Conservation (phyloP, 2,113 vertebrate species). For the Corydoras sp. region DNA sequence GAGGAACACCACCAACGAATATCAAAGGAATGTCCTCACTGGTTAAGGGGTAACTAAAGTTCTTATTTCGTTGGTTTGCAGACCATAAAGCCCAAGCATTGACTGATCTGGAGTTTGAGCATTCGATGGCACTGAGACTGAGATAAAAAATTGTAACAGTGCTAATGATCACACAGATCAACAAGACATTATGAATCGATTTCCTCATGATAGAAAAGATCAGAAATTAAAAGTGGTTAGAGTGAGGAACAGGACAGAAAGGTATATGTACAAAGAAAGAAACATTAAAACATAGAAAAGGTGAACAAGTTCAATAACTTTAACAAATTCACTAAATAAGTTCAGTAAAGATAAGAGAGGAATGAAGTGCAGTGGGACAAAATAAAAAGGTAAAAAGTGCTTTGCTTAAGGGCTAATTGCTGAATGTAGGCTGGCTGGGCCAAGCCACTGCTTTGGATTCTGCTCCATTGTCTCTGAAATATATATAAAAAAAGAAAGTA, state of each 20-base stretch:
- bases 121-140: constrained; percentile 90
- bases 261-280: neutral
- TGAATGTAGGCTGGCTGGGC: neutral
- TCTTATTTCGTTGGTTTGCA: constrained; percentile 53
- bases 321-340: neutral
- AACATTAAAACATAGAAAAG: neutral
- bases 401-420: neutral
- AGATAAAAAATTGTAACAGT: constrained; percentile 89
- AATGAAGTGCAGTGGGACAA: neutral
- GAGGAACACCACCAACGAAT: constrained; percentile 91
- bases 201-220: constrained; percentile 70
- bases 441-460: neutral
- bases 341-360: neutral
- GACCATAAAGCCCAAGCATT: constrained; percentile 61
- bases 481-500: neutral
- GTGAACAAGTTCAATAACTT: neutral
- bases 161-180: constrained; percentile 87
- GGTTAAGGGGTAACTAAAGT: constrained; percentile 62
- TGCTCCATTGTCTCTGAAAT: neutral
- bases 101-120: constrained; percentile 76
- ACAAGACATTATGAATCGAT: constrained; percentile 84
- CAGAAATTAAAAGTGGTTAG: constrained; percentile 12
- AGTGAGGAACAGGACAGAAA: neutral
- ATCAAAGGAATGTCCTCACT: constrained; percentile 94
- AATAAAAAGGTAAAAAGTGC: neutral